phyloP scores from a whole-genome alignment of 2,113 vertebrate species.

The Platysternon megacephalum region DNA sequence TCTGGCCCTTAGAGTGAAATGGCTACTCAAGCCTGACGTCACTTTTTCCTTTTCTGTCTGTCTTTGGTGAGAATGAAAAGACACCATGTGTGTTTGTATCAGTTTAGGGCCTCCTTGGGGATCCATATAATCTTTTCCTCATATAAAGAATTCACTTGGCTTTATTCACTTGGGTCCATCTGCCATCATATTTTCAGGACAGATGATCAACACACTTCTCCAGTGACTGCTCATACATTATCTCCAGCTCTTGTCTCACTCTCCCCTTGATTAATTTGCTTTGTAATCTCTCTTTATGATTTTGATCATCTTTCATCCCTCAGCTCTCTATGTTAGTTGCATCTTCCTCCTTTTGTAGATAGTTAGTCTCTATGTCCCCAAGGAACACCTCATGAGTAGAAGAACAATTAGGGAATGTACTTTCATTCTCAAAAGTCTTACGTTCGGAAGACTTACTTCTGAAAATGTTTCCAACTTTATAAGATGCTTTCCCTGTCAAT shows the following conservation, averaged over 20 bases:
- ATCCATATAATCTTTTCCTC: not conserved
- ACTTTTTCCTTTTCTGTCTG: not conserved
- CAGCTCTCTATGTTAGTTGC: not conserved
- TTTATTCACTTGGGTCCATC: not conserved
- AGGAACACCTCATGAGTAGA: not conserved
- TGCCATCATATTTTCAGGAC: not conserved
- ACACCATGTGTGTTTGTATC: not conserved
- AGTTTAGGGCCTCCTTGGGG: not conserved
- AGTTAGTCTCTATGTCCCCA: not conserved
- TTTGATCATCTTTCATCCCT: not conserved
- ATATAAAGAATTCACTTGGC: not conserved
- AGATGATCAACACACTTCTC: not conserved
- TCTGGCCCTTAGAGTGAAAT: not conserved
- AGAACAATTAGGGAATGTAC: not conserved
- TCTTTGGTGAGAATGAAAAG: not conserved
- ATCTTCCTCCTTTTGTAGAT: not conserved
- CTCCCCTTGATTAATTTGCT: not conserved
- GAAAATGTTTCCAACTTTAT: not conserved
- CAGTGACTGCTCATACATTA: not conserved
- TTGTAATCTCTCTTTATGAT: not conserved
- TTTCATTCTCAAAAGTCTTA: not conserved
- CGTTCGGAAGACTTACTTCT: not conserved
- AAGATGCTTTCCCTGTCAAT: not conserved
- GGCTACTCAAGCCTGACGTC: not conserved
- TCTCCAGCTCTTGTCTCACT: not conserved